Conservation (phyloP, 2,888 invertebrate genomes). For the Melanargia galathea region DNA sequence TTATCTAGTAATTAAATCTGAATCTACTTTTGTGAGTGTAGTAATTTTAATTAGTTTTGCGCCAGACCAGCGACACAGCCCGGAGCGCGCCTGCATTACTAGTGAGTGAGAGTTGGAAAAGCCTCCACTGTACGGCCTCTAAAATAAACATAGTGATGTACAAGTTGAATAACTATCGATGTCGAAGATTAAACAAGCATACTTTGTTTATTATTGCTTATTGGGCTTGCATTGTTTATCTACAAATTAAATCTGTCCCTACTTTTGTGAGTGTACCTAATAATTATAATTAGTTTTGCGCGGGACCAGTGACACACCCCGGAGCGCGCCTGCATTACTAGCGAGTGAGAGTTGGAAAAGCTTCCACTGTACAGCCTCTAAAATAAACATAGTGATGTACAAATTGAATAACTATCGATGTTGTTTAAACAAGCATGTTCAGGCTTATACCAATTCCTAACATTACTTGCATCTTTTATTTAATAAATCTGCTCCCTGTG, state of each 20-base stretch:
- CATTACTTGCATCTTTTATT: no score
- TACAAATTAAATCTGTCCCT: no score
- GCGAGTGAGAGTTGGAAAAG: slow-evolving; percentile 62
- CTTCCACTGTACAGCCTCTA: slow-evolving; percentile 44
- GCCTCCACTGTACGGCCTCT: slow-evolving; percentile 44
- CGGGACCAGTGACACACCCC: not conserved
- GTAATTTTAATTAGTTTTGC: slow-evolving; percentile 80
- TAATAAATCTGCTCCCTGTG: no score
- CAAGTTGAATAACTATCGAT: not conserved
- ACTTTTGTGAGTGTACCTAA: not conserved
- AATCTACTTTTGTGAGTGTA: slow-evolving; percentile 53
- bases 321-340: slow-evolving; percentile 63
- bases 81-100: slow-evolving; percentile 65
- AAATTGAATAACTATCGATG: not conserved
- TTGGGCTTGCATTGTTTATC: no score
- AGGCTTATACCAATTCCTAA: no score
- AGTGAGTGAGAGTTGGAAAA: slow-evolving; percentile 62
- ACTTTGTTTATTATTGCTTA: no score
- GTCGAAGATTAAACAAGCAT: slow-evolving; percentile 21
- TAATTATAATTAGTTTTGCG: not conserved
- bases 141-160: slow-evolving; percentile 48
- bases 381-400: slow-evolving; percentile 48
- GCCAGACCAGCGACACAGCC: slow-evolving; percentile 64
- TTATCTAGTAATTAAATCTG: no score
- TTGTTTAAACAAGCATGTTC: no score